phyloP scores from a whole-genome alignment of 2,113 vertebrate genomes.

The Thalassarche chlororhynchos region DNA sequence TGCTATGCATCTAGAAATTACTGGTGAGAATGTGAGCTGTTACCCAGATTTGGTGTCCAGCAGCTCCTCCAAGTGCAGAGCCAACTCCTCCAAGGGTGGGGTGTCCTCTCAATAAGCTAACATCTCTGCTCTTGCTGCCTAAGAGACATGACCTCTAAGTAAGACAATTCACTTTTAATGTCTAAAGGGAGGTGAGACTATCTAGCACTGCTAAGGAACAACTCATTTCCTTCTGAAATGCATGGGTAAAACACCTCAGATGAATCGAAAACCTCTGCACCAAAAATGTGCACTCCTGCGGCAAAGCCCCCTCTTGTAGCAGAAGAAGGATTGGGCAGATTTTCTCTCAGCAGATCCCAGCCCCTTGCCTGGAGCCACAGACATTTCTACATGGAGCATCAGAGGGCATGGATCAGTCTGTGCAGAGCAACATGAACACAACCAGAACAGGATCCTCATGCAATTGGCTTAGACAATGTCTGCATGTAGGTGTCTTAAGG shows the following conservation, averaged over 20 bases:
- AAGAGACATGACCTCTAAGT: not conserved
- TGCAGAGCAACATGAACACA: not conserved
- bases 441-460: not conserved
- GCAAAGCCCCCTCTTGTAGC: not conserved
- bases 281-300: not conserved
- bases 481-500: not conserved
- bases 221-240: not conserved
- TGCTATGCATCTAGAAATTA: not conserved
- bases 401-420: not conserved
- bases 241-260: not conserved
- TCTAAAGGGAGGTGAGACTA: not conserved
- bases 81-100: not conserved
- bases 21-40: not conserved
- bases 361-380: not conserved
- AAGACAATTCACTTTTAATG: not conserved
- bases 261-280: not conserved
- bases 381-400: not conserved
- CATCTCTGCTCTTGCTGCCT: not conserved
- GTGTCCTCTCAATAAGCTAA: not conserved
- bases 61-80: not conserved
- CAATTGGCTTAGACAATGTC: not conserved
- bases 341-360: not conserved
- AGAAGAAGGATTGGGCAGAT: not conserved
- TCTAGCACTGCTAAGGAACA: not conserved
- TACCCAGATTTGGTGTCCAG: not conserved